These are phyloP conservation scores for Nasonia giraulti DNA, from an alignment of 1,140 invertebrate genomes.

Conservation along the genomic window DNA sequence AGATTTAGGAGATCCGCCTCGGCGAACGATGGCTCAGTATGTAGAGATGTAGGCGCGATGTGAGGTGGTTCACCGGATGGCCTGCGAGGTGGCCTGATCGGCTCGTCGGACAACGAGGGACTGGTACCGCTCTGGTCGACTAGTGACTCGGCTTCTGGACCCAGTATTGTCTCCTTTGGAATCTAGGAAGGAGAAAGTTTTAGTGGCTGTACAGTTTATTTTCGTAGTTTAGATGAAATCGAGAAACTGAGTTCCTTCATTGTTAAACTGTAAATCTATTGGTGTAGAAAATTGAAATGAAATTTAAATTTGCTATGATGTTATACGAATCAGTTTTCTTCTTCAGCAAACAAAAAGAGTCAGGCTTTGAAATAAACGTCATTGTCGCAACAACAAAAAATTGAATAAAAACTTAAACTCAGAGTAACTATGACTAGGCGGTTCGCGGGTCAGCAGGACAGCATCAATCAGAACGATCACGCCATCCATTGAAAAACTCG, in stretches of 20 bases:
- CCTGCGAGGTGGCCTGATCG: conserved; percentile 10
- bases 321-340: neutral
- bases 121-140: conserved; percentile 8
- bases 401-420: neutral
- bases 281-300: neutral
- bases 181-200: conserved; percentile 37
- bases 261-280: neutral
- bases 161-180: conserved; percentile 31
- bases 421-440: conserved; percentile 35
- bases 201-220: neutral
- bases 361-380: neutral
- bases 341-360: neutral
- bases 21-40: conserved; percentile 52
- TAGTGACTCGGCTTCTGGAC: neutral
- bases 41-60: conserved; percentile 35
- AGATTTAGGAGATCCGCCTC: conserved; percentile 74
- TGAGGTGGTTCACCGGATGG: neutral
- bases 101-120: neutral
- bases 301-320: neutral
- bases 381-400: neutral
- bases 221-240: neutral
- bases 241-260: neutral
- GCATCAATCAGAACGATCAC: conserved; percentile 36
- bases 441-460: neutral
- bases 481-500: neutral